Percentiles rank a stretch among this genome's conserved stretches.
phyloP scores from a whole-genome alignment of 2,113 vertebrate species.

The Lathamus discolor region DNA sequence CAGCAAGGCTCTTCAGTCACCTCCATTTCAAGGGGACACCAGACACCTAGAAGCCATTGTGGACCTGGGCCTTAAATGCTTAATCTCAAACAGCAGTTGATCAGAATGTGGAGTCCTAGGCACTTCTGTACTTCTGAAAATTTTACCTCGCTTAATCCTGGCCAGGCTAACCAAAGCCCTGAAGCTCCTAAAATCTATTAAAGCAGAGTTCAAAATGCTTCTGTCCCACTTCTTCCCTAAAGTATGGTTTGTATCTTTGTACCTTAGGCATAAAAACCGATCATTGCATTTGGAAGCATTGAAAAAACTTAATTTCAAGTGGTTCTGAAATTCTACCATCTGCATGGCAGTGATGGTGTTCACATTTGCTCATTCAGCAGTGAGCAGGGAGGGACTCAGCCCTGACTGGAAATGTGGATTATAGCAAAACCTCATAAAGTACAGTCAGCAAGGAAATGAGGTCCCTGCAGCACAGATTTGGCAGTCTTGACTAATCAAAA shows the following conservation, averaged over 20 bases:
- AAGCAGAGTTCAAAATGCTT: slow-evolving; percentile 43
- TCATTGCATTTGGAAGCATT: not conserved
- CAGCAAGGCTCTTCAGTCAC: not conserved
- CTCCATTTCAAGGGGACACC: not conserved
- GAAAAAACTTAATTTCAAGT: not conserved
- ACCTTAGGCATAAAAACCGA: not conserved
- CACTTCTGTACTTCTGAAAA: slow-evolving; percentile 20
- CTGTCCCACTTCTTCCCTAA: not conserved
- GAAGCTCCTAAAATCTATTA: slow-evolving; percentile 30
- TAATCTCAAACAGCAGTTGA: not conserved
- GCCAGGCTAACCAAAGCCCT: slow-evolving; percentile 20
- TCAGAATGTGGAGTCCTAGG: not conserved
- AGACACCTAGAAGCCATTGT: not conserved
- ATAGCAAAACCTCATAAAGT: not conserved
- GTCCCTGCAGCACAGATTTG: not conserved
- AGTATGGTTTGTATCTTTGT: not conserved
- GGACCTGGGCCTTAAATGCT: not conserved
- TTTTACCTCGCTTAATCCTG: slow-evolving; percentile 38
- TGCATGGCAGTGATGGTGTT: not conserved
- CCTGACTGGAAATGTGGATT: not conserved
- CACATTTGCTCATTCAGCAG: not conserved
- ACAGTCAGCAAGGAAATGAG: not conserved
- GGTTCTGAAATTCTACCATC: not conserved
- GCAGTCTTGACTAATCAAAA: not conserved
- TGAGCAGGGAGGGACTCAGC: not conserved